Percentiles rank a stretch among this genome's conserved stretches.
Conservation (phyloP, 2,113 vertebrate species). For the Ardeotis arabs region DNA sequence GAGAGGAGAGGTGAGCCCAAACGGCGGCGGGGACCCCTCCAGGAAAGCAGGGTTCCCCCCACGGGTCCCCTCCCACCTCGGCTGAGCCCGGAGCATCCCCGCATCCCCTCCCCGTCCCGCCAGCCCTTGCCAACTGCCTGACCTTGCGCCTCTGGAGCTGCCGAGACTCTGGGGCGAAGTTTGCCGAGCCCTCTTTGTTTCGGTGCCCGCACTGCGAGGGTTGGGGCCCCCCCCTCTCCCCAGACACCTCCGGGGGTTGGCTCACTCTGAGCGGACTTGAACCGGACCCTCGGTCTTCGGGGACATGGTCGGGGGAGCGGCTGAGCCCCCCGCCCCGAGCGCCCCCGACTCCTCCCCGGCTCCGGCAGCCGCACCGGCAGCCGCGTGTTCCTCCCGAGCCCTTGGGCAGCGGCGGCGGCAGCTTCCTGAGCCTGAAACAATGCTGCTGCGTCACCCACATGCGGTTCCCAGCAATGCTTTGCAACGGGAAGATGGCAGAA, state of each 20-base stretch:
- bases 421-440: constrained; percentile 82
- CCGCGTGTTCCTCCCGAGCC: constrained; percentile 67
- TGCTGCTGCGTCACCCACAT: constrained; percentile 87
- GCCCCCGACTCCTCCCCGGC: neutral
- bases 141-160: constrained; percentile 75
- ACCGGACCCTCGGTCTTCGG: neutral
- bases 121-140: constrained; percentile 58
- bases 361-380: neutral
- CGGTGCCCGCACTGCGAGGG: constrained; percentile 59
- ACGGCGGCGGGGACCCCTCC: neutral
- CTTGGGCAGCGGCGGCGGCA: constrained; percentile 56
- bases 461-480: constrained; percentile 88
- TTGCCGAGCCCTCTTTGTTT: constrained; percentile 79
- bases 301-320: neutral
- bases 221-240: neutral
- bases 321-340: neutral
- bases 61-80: neutral
- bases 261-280: neutral
- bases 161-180: constrained; percentile 69
- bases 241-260: neutral
- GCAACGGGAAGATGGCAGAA: constrained; percentile 82
- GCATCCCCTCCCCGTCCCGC: constrained; percentile 9
- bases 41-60: neutral
- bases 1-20: neutral
- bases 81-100: neutral